phyloP scores from a whole-genome alignment of 2,797 vertebrate genomes.

The Babyrousa celebensis region DNA sequence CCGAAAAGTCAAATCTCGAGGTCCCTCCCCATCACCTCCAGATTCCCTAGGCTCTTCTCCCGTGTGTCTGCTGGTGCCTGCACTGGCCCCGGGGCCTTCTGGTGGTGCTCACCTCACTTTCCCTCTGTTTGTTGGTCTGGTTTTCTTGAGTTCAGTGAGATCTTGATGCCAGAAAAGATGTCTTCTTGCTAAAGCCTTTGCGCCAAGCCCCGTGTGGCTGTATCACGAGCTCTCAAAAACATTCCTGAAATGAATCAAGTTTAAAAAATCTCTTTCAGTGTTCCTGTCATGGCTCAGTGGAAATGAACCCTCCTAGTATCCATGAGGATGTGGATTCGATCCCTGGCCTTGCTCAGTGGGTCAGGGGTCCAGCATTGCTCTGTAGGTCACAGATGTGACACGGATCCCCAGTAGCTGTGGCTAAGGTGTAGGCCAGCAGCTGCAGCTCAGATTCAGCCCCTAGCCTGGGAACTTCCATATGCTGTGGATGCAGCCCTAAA shows the following conservation, averaged over 20 bases:
- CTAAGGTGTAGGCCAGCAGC: no score
- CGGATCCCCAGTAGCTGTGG: no score
- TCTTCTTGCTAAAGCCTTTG: neutral
- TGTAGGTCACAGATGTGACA: no score
- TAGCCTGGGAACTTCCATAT: no score
- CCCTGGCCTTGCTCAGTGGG: no score
- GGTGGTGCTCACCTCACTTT: fast-evolving
- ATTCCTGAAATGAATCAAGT: neutral
- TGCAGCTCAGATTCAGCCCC: no score
- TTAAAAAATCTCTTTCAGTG: neutral
- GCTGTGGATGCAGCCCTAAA: no score
- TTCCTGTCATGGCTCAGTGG: no score
- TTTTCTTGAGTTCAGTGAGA: neutral
- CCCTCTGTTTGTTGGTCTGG: neutral
- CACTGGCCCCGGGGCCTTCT: neutral
- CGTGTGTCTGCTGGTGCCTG: neutral
- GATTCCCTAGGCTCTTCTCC: neutral
- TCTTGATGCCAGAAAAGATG: neutral
- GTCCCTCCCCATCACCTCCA: no score
- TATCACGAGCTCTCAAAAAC: neutral
- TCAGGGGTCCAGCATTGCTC: no score
- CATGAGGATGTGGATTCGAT: no score
- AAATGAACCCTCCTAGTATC: no score
- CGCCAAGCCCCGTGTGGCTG: neutral
- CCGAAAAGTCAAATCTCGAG: neutral